Conservation (phyloP, 2,797 vertebrate genomes). For the Sebastes umbrosus region DNA sequence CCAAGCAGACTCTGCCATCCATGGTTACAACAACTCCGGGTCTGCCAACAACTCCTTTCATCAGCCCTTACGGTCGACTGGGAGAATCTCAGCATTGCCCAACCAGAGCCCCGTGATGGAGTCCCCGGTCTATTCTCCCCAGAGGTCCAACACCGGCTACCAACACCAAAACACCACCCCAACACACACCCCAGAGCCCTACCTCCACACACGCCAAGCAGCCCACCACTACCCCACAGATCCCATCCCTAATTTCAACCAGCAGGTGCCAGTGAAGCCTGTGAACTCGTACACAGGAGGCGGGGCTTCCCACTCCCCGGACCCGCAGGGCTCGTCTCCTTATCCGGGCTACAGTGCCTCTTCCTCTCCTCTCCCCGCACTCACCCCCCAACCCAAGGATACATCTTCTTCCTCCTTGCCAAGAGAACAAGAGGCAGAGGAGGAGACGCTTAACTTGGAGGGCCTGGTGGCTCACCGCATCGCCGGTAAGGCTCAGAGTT, state of each 20-base stretch:
- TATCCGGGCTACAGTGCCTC: slow-evolving; percentile 80
- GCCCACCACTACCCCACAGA: slow-evolving; percentile 56
- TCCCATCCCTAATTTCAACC: slow-evolving; percentile 62
- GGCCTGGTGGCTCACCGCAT: slow-evolving; percentile 96
- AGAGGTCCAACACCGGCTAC: slow-evolving; percentile 66
- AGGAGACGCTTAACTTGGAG: slow-evolving; percentile 90
- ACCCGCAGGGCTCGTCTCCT: slow-evolving; percentile 75
- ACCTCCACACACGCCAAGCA: slow-evolving; percentile 58
- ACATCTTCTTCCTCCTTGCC: slow-evolving; percentile 77
- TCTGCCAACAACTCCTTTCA: slow-evolving; percentile 68
- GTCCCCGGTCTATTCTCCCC: slow-evolving; percentile 71
- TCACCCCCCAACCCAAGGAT: slow-evolving; percentile 75
- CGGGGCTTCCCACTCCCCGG: slow-evolving; percentile 73
- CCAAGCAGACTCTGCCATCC: slow-evolving; percentile 82
- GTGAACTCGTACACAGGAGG: slow-evolving; percentile 63
- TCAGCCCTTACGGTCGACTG: slow-evolving; percentile 60
- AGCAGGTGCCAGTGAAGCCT: slow-evolving; percentile 69
- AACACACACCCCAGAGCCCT: slow-evolving; percentile 79
- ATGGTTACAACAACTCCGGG: slow-evolving; percentile 70
- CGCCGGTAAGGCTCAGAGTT: slow-evolving; percentile 86
- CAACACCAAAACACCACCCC: slow-evolving; percentile 73
- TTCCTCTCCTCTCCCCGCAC: slow-evolving; percentile 78
- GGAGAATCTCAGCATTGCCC: slow-evolving; percentile 59
- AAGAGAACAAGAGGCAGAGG: slow-evolving; percentile 85
- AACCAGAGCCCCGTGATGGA: slow-evolving; percentile 78